Conservation (phyloP, 2,888 invertebrate genomes). For the Zaprionus lineosus region DNA sequence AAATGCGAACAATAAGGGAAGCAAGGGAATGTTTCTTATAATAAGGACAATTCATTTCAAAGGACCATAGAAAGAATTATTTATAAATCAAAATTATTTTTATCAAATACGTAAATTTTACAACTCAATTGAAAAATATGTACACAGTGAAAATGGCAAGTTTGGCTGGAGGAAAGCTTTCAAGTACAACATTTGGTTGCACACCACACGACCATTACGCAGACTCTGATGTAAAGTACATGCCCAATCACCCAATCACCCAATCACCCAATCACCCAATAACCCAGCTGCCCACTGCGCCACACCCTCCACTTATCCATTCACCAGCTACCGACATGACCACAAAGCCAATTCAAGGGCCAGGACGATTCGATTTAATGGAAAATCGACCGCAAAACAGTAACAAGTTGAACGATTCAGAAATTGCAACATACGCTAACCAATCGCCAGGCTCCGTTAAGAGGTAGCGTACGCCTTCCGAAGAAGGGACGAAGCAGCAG, state of each 20-base stretch:
- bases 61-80: no score
- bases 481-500: constrained; percentile 3
- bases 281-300: no score
- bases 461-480: not conserved
- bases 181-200: constrained; percentile 16
- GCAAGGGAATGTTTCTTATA: no score
- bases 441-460: no score
- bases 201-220: constrained; percentile 38
- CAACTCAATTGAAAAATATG: no score
- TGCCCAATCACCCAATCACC: constrained; percentile 13
- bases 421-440: constrained; percentile 56
- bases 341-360: constrained; percentile 73
- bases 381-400: constrained; percentile 76
- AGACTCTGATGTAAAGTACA: constrained; percentile 17
- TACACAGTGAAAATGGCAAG: constrained; percentile 9
- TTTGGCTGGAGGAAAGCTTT: not conserved
- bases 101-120: no score
- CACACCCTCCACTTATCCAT: no score
- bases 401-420: constrained; percentile 68
- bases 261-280: no score
- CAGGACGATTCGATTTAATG: constrained; percentile 72
- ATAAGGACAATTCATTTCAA: no score
- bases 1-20: no score
- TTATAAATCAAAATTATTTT: no score
- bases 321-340: constrained; percentile 41